Evolutionary conservation across 2,113 vertebrate genomes (phyloP), one percentile per base, ranked within the genome.

Genomic region (Crotalus tigris): DNA sequence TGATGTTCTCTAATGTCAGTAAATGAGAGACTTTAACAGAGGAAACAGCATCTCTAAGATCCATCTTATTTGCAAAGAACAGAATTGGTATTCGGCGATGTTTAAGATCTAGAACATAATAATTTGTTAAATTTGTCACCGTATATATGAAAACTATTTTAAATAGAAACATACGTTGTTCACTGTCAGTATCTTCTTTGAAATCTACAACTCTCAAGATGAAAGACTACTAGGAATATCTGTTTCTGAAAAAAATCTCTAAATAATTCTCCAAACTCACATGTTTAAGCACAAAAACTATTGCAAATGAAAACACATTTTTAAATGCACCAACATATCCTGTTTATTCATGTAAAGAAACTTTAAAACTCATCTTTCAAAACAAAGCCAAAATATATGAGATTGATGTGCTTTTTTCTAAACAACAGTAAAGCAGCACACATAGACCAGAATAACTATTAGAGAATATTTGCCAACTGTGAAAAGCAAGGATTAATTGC

Each of bases 51-150:
- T 99, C 99, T 94, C 98, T 98, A 90, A 99, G 98, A 96, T 99
- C 99, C 99, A 99, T 99, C 98, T 99, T 99, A 97, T 99, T 99
- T 90, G 99, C 99, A 96, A 99, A 99, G 96, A 99, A 99, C 95
- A 99, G 98, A 96, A 99, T 98, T 96, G 99, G 99, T 96, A 99
- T 98, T 95, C 99, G 98, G 91, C 99, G 98, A 96, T 99, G 99
- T 94, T 99, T 99, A 96, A 99, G 98, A 95, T 99, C 99, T 99
- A 93, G 93, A 91, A 91, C 17, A 95, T 49, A 39, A 94, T 11
- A 93, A 1, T 53, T 81, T 64, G 87, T 12, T 54, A 46, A 44
- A 33, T 54, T 54, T 75, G 1, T 0, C 23, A 44, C 90, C 26
- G 75, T 85, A 29, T 81, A 61, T 4, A 75, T 75, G 58, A 33